phyloP scores from a whole-genome alignment of 2,113 vertebrate species.

The Oncorhynchus nerka region DNA sequence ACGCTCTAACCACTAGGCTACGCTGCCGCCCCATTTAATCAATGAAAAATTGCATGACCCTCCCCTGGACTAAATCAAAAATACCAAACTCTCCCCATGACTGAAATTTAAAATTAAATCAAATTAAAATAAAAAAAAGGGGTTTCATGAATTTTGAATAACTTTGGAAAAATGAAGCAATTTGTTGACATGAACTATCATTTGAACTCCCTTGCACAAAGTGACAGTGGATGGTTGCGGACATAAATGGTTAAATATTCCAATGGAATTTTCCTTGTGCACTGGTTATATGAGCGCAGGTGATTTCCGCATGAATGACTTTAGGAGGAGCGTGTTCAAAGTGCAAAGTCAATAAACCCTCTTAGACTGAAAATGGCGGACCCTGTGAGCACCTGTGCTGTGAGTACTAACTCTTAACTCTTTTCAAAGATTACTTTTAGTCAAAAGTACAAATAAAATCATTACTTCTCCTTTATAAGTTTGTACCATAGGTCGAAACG shows the following conservation, averaged over 20 bases:
- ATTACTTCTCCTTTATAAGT: neutral
- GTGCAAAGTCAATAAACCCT: constrained; percentile 68
- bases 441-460: neutral
- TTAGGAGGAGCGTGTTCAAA: constrained; percentile 55
- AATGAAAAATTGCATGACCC: too few species aligned
- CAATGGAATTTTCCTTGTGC: constrained; percentile 35
- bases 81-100: too few species aligned
- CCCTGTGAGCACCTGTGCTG: constrained; percentile 74
- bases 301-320: constrained; percentile 70
- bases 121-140: too few species aligned
- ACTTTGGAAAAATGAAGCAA: too few species aligned
- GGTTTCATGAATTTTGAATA: too few species aligned
- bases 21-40: too few species aligned
- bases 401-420: constrained; percentile 70
- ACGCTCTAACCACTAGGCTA: too few species aligned
- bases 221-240: too few species aligned
- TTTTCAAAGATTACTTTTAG: constrained; percentile 4
- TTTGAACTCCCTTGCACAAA: too few species aligned
- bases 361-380: constrained; percentile 80
- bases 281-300: constrained; percentile 37
- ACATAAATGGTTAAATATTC: neutral
- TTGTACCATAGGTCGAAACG: neutral
- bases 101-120: too few species aligned
- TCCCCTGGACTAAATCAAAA: too few species aligned
- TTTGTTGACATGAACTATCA: too few species aligned